phyloP scores from a whole-genome alignment of 35 echinoderm and acorn worm genomes.

The Lytechinus pictus region DNA sequence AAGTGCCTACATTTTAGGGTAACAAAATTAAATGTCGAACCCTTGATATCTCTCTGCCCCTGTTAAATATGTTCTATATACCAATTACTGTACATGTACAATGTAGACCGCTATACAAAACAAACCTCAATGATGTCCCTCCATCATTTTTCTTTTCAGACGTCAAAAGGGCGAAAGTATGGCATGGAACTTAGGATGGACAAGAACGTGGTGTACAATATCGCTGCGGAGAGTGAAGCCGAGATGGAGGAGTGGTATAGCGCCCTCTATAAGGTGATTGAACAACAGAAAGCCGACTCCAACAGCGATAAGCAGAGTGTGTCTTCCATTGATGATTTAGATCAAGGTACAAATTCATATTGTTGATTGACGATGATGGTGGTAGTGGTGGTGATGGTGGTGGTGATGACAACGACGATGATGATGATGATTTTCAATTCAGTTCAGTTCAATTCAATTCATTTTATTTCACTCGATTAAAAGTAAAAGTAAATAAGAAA shows the following conservation, averaged over 20 bases:
- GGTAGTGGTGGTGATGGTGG: not conserved
- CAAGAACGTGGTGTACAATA: conserved; percentile 58
- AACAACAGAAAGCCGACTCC: conserved; percentile 79
- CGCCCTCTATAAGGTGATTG: conserved; percentile 81
- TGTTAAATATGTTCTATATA: no score
- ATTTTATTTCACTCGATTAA: no score
- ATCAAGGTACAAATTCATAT: conserved; percentile 60
- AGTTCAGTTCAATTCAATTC: no score
- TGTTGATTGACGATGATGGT: not conserved
- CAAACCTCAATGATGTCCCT: no score
- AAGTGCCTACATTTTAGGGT: no score
- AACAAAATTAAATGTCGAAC: no score
- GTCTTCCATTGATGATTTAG: conserved; percentile 84
- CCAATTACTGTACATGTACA: no score
- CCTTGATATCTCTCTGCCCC: no score
- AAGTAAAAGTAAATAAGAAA: not conserved
- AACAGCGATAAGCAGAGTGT: conserved; percentile 92
- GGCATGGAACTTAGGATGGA: conserved; percentile 91
- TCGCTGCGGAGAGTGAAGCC: conserved; percentile 87
- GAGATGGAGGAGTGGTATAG: conserved; percentile 92
- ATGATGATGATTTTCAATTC: not conserved
- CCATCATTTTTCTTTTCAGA: not conserved
- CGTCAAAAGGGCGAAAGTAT: conserved; percentile 75
- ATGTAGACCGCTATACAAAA: no score
- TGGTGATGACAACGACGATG: not conserved